phyloP scores from a whole-genome alignment of 2,113 vertebrate genomes.

The Nothobranchius furzeri region DNA sequence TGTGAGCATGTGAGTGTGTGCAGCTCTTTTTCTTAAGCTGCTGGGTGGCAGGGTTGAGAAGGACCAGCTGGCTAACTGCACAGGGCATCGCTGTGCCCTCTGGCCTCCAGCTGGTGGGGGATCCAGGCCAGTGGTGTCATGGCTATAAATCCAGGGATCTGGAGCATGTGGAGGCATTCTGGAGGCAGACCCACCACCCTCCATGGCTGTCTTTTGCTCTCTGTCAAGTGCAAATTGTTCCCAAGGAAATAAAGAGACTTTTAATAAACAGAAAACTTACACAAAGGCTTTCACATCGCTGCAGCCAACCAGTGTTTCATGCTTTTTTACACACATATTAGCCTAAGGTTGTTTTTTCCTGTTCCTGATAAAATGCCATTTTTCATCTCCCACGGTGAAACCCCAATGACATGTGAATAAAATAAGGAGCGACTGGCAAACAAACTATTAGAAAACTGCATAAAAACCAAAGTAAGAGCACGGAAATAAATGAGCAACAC shows the following conservation, averaged over 20 bases:
- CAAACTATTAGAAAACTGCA: slow-evolving; percentile 24
- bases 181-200: slow-evolving; percentile 57
- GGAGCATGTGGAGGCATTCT: slow-evolving; percentile 74
- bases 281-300: slow-evolving; percentile 22
- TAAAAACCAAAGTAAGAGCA: slow-evolving; percentile 14
- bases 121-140: slow-evolving; percentile 54
- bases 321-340: slow-evolving; percentile 25
- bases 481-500: slow-evolving; percentile 46
- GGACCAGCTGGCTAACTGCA: slow-evolving; percentile 70
- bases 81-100: slow-evolving; percentile 55
- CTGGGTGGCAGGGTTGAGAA: slow-evolving; percentile 55
- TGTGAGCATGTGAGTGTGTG: not conserved
- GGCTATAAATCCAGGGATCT: slow-evolving; percentile 68
- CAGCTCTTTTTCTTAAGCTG: slow-evolving; percentile 38
- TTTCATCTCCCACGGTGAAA: slow-evolving; percentile 42
- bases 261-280: slow-evolving; percentile 38
- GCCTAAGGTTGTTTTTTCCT: slow-evolving; percentile 14
- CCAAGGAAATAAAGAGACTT: slow-evolving; percentile 62
- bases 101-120: slow-evolving; percentile 55
- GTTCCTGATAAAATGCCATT: slow-evolving; percentile 23
- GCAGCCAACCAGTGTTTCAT: slow-evolving; percentile 15
- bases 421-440: slow-evolving; percentile 32
- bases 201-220: slow-evolving; percentile 55
- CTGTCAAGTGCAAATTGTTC: slow-evolving; percentile 72
- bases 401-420: slow-evolving; percentile 20